Conservation (phyloP, 2,113 vertebrate species). For the Notothenia rossii region DNA sequence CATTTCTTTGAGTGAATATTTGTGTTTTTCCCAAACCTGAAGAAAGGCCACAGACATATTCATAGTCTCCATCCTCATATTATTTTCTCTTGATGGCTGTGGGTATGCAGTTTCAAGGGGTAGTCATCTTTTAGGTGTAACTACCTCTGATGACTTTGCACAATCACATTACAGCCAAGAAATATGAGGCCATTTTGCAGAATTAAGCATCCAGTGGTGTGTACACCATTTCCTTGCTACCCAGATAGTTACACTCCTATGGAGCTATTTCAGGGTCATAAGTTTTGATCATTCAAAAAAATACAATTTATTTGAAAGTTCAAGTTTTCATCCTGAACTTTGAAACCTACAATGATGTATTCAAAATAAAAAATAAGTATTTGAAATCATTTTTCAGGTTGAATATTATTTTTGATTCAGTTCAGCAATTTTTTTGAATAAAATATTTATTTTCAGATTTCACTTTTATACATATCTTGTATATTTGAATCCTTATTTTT, state of each 20-base stretch:
- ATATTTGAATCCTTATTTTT: too few species aligned
- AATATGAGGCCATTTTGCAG: slow-evolving; percentile 59
- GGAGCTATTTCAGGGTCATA: too few species aligned
- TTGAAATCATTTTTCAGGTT: too few species aligned
- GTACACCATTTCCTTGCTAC: slow-evolving; percentile 51
- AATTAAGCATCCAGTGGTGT: slow-evolving; percentile 50
- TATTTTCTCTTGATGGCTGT: slow-evolving; percentile 5
- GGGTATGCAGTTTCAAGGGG: slow-evolving; percentile 28
- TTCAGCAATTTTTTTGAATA: too few species aligned
- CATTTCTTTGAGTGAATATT: slow-evolving; percentile 1
- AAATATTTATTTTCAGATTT: too few species aligned
- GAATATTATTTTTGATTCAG: too few species aligned
- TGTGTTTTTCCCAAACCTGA: background rate
- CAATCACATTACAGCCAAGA: slow-evolving; percentile 52
- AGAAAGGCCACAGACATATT: background rate
- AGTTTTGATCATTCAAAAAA: too few species aligned
- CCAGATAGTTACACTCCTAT: slow-evolving; percentile 34
- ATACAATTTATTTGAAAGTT: too few species aligned
- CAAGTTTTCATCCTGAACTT: too few species aligned
- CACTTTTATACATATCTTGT: too few species aligned
- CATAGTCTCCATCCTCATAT: background rate
- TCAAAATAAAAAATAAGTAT: too few species aligned
- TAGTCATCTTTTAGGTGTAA: slow-evolving; percentile 55
- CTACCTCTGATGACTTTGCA: slow-evolving; percentile 46
- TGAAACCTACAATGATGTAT: too few species aligned